These are phyloP conservation scores for Valencia hispanica DNA, from an alignment of 2,797 vertebrate species.

Conservation along the genomic window DNA sequence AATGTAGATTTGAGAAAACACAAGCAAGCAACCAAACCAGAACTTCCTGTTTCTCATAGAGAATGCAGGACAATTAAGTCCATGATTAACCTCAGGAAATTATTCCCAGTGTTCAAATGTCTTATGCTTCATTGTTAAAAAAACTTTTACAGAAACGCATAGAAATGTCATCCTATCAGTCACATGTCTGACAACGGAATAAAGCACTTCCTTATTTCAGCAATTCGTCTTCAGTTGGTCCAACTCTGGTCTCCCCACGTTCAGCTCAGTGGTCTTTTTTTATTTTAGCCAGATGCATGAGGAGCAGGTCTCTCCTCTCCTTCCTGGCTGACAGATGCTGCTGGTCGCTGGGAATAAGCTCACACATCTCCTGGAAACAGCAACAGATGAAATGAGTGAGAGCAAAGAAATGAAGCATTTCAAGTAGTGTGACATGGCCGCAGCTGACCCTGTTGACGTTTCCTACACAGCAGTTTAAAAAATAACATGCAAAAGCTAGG, in stretches of 20 bases:
- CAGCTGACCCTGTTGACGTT: background rate
- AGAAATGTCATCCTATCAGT: background rate
- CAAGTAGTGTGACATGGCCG: background rate
- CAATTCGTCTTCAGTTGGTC: background rate
- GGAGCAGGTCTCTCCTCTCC: conserved; percentile 87
- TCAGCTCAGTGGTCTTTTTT: conserved; percentile 78
- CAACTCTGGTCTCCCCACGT: background rate
- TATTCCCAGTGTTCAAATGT: background rate
- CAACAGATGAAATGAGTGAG: background rate
- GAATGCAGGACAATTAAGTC: background rate
- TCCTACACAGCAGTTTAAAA: background rate
- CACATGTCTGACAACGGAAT: background rate
- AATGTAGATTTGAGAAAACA: background rate
- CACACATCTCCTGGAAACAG: conserved; percentile 84
- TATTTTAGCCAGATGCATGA: conserved; percentile 86
- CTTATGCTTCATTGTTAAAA: background rate
- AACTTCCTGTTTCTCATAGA: background rate
- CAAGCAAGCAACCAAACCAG: background rate
- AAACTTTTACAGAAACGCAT: background rate
- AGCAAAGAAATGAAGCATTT: background rate
- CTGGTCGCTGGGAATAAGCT: conserved; percentile 83
- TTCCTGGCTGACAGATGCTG: conserved; percentile 84
- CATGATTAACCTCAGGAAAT: background rate
- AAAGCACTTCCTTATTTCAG: background rate
- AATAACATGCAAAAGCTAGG: background rate